Conservation (phyloP, 2,113 vertebrate species). For the Carlito syrichta region DNA sequence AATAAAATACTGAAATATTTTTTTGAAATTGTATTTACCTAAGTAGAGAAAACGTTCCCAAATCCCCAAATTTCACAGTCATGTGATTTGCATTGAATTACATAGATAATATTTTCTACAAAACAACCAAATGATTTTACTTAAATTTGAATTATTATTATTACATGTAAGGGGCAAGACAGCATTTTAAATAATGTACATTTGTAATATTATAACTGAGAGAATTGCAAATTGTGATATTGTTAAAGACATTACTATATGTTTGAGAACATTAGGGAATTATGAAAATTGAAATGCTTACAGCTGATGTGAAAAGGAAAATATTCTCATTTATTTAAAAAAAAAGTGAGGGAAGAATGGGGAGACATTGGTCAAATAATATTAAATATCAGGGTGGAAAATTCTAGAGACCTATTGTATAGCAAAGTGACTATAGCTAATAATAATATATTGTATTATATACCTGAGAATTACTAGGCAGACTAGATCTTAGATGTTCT, state of each 20-base stretch:
- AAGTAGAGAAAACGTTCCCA: not conserved
- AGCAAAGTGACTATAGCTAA: not conserved
- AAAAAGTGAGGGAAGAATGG: not conserved
- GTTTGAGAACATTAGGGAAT: not conserved
- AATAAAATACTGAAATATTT: not conserved
- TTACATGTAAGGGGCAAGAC: not conserved
- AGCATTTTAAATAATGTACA: not conserved
- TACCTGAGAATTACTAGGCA: not conserved
- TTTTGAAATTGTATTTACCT: constrained; percentile 6
- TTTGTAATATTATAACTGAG: not conserved
- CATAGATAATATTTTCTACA: not conserved
- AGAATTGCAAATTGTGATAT: not conserved
- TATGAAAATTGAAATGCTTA: not conserved
- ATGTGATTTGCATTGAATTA: not conserved
- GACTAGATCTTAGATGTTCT: not conserved
- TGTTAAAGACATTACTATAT: not conserved
- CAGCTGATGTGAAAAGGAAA: not conserved
- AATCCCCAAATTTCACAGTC: not conserved
- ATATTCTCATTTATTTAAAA: not conserved
- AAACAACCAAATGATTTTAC: not conserved
- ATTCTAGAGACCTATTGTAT: not conserved
- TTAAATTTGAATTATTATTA: not conserved
- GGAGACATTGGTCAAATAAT: not conserved
- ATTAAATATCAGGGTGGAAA: not conserved
- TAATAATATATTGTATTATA: not conserved